Base-by-base conservation (phyloP, 2,113 vertebrate genomes). In the Marcusenius ussheri region DNA sequence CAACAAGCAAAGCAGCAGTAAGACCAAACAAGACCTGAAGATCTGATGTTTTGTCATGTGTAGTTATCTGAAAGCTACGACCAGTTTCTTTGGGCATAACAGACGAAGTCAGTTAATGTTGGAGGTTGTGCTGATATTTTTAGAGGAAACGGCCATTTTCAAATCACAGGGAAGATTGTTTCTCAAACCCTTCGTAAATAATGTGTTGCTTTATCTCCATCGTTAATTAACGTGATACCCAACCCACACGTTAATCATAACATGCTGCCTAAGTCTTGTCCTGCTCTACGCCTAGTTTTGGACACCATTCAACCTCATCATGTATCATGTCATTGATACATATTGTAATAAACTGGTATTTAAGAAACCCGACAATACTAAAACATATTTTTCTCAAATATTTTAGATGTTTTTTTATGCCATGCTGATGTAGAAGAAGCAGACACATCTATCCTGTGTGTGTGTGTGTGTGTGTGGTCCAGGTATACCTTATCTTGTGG, bases 21-120 rank as follows among this genome's bases (percentile, higher is more conserved):
- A 93, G 87, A 95, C 95, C 93, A 93, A 95, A 92, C 94, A 96
- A 7, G 96, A 95, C 92, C 95, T 96, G 89, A 95, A 95, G 90
- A 95, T 97, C 92, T 97, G 92, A 96, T 70, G 7, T 13, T 27
- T 31, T 45, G 46, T n/a, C 24, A 7, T 62, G 87, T 24, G 50
- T 19, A 58, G 19, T 42, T 35, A 62, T 46, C 51, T 39, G 10
- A 50, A 46, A 62, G 56, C 7, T 62, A 24, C 5, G 8, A 46
- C 19, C 10, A 86, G 24, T 53, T 51, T 87, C 42, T 46, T 47
- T 45, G 24, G 24, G 1, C 80, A 17, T 83, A 39, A 45, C 77
- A 13, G 21, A 83, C 39, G 0, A 21, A n/a, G 8, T 84, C 42
- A n/a, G 45, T 47, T 47, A 24, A 24, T 11, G 10, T 24, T 47